Percentiles rank a stretch among this genome's conserved stretches.
These are phyloP conservation scores for Pygoscelis antarcticus DNA, from an alignment of 2,113 vertebrate species.

Conservation along the genomic window DNA sequence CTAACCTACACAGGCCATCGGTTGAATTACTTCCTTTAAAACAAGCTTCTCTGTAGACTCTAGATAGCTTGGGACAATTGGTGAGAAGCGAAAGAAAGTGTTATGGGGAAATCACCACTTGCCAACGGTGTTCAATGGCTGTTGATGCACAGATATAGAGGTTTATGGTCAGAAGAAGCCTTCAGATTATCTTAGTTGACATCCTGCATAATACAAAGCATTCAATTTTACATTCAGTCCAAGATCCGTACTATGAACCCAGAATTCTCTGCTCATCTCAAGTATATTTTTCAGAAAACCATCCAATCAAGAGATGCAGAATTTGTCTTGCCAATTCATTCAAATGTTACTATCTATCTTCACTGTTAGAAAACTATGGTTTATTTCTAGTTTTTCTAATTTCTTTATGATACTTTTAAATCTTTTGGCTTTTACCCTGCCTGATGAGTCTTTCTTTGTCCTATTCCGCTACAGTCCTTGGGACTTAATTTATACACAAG, in stretches of 20 bases:
- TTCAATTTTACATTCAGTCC: not conserved
- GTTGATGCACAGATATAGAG: not conserved
- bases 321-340: not conserved
- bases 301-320: not conserved
- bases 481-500: not conserved
- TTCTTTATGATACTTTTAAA: not conserved
- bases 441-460: not conserved
- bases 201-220: not conserved
- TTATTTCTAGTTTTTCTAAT: not conserved
- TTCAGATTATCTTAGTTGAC: not conserved
- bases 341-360: not conserved
- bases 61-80: not conserved
- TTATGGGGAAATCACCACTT: not conserved
- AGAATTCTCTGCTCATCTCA: not conserved
- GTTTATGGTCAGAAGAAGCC: not conserved
- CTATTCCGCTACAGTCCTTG: not conserved
- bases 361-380: not conserved
- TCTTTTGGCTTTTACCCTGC: not conserved
- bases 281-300: not conserved
- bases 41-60: not conserved
- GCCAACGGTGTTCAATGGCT: not conserved
- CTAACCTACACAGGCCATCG: not conserved
- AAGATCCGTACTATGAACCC: not conserved
- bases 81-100: not conserved
- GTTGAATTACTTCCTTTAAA: not conserved